Evolutionary conservation across 2,113 vertebrate genomes (phyloP).

Genomic region (Nycticryphes semicollaris): DNA sequence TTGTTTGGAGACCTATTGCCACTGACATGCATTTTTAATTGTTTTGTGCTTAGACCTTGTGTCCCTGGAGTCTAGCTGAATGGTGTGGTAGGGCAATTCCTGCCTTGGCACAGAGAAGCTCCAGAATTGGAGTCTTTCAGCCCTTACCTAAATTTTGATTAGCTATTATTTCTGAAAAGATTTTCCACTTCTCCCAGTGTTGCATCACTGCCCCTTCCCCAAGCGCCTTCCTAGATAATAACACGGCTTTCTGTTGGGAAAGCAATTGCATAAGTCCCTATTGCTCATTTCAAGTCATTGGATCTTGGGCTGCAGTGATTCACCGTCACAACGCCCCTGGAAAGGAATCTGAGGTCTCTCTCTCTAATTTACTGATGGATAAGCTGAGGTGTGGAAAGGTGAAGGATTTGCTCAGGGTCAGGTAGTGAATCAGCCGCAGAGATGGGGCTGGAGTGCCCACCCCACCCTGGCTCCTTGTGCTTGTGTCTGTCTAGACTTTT

Average conservation of each 20-base stretch:
- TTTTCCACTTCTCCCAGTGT: fast-evolving
- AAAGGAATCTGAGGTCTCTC: conserved; percentile 17
- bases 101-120: background rate
- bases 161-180: background rate
- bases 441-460: fast-evolving
- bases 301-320: conserved; percentile 20
- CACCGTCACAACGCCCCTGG: background rate
- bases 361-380: background rate
- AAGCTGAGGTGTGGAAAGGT: conserved; percentile 23
- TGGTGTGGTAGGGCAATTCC: background rate
- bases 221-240: conserved; percentile 17
- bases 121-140: background rate
- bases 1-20: background rate
- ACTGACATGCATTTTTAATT: background rate
- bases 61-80: background rate
- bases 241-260: background rate
- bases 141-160: background rate
- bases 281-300: background rate
- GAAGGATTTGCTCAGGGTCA: conserved; percentile 29
- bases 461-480: background rate
- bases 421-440: background rate
- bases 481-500: background rate
- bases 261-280: conserved; percentile 14
- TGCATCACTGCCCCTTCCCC: background rate
- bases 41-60: background rate